phyloP scores from a whole-genome alignment of 37 sponge, comb jelly and placozoan species.

The Agelas oroides region DNA sequence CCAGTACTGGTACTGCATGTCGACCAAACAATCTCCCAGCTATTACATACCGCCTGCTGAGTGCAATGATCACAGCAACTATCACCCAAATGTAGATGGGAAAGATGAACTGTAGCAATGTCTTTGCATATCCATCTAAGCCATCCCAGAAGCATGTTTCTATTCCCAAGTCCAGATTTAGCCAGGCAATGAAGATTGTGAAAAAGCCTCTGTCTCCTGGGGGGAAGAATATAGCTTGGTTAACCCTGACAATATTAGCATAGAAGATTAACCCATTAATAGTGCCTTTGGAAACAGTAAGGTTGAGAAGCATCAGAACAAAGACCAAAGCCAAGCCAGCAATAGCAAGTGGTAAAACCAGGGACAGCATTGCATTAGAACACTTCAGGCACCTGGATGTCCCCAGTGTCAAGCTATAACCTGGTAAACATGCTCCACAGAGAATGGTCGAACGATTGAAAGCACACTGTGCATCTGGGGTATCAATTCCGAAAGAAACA shows the following conservation, averaged over 20 bases:
- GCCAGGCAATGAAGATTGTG: neutral
- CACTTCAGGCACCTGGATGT: slow-evolving; percentile 29
- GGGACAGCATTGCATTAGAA: neutral
- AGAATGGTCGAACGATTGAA: slow-evolving; percentile 46
- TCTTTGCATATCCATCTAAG: neutral
- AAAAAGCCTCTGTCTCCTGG: neutral
- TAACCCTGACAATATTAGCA: slow-evolving; percentile 21
- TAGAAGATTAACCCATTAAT: slow-evolving; percentile 62
- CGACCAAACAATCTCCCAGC: neutral
- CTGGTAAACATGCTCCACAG: slow-evolving; percentile 46
- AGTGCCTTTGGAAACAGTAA: slow-evolving; percentile 54
- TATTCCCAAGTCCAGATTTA: neutral
- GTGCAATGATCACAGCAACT: neutral
- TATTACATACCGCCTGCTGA: too few relatives aligned
- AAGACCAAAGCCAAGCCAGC: slow-evolving; percentile 40
- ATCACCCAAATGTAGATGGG: neutral
- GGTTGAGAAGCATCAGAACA: slow-evolving; percentile 30
- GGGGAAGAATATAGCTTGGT: neutral
- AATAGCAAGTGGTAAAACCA: slow-evolving; percentile 19
- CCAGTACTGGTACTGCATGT: slow-evolving; percentile 11
- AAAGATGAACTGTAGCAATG: neutral
- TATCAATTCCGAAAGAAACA: neutral
- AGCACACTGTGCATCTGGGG: slow-evolving; percentile 42
- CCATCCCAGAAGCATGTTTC: neutral
- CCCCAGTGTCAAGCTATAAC: slow-evolving; percentile 39